phyloP scores from a whole-genome alignment of 2,113 vertebrate genomes.

The Lophura nycthemera region DNA sequence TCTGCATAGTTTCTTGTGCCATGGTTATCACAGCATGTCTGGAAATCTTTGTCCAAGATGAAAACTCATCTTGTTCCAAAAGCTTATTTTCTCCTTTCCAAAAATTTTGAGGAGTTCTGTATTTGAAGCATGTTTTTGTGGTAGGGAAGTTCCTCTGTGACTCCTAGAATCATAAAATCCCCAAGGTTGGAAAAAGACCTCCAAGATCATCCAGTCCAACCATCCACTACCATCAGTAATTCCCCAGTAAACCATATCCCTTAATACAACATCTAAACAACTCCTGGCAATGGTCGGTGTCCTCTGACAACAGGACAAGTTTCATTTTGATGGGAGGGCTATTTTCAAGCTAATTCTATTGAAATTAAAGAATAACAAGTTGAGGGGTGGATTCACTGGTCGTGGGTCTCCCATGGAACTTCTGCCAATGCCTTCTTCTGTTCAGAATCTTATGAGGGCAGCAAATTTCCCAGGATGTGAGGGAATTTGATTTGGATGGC shows the following conservation, averaged over 20 bases:
- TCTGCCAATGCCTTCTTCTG: not conserved
- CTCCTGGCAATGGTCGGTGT: not conserved
- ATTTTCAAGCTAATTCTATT: not conserved
- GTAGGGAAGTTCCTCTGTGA: not conserved
- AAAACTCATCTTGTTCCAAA: not conserved
- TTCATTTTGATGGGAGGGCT: not conserved
- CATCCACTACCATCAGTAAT: too few species aligned
- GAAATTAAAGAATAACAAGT: not conserved
- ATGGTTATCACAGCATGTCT: not conserved
- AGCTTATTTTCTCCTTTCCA: not conserved
- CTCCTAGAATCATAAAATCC: too few species aligned
- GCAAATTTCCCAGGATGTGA: not conserved
- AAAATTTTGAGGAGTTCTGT: not conserved
- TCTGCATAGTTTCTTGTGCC: not conserved
- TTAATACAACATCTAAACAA: too few species aligned
- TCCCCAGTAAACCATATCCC: too few species aligned
- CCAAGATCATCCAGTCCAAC: too few species aligned
- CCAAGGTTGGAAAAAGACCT: too few species aligned
- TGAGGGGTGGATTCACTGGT: too few species aligned
- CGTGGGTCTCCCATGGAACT: not conserved
- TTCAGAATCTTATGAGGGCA: not conserved
- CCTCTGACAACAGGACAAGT: not conserved
- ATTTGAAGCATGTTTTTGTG: not conserved
- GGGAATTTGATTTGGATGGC: not conserved
- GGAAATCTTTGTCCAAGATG: constrained; percentile 1